Evolutionary conservation across 92 coral and sea anemone genomes (phyloP).

Genomic region (Siderastrea siderea): DNA sequence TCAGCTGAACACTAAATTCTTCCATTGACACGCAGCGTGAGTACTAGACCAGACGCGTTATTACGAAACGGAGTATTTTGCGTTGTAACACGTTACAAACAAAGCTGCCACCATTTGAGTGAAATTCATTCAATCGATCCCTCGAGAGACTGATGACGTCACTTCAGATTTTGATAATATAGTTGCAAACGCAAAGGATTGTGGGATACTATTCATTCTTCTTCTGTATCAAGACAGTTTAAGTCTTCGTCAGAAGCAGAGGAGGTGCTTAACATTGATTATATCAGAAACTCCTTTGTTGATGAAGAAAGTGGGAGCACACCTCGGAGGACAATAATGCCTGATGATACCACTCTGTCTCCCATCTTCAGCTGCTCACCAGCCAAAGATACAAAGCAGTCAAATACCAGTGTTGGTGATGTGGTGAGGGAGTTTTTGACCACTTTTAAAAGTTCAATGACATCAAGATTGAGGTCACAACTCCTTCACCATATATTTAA

Average conservation of each 20-base stretch:
- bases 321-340: not conserved
- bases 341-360: slow-evolving; percentile 31
- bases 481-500: slow-evolving; percentile 24
- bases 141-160: no score
- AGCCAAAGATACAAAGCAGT: not conserved
- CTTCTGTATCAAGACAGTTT: slow-evolving; percentile 32
- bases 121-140: no score
- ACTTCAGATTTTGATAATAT: no score
- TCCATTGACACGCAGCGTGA: no score
- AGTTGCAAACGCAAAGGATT: no score
- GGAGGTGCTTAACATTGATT: slow-evolving; percentile 47
- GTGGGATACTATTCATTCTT: no score
- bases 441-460: slow-evolving; percentile 33
- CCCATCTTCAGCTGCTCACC: slow-evolving; percentile 65
- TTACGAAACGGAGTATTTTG: no score
- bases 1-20: no score
- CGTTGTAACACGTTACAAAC: no score
- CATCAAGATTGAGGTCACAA: slow-evolving; percentile 30
- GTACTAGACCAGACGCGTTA: no score
- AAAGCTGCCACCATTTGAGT: no score
- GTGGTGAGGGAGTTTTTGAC: slow-evolving; percentile 31
- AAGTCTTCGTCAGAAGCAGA: slow-evolving; percentile 66
- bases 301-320: not conserved
- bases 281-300: not conserved
- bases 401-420: slow-evolving; percentile 45